Base-by-base conservation (phyloP, 1,140 invertebrate genomes). In the Meloidogyne floridensis region DNA sequence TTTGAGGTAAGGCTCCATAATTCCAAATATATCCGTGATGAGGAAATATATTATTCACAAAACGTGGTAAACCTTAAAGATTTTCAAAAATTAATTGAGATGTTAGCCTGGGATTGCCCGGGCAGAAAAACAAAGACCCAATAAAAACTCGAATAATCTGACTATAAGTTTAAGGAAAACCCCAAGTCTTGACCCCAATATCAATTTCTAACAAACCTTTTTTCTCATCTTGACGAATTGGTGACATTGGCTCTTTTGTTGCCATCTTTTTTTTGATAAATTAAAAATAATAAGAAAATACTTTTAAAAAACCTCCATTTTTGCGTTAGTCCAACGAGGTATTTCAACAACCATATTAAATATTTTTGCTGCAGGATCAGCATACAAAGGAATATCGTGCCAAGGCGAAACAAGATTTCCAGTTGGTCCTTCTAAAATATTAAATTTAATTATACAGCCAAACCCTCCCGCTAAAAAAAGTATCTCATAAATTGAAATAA, bases 11-110 rank as follows among this genome's bases (percentile, higher is more conserved):
- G 73, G 97, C 97, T 83, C 98, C 98, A 91, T 99, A 99, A 92
- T 99, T 99, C 98, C 98, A 99, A 87, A 99, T 99, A 91, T 99
- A 99, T 42, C 98, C 98, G 91, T 97, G 95, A 91, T 99, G 96
- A 75, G 98, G 98, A 90, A 99, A 99, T 88, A 95, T 94, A 91
- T 99, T 99, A 78, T 95, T 93, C 13, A 99, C 97, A 92, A 93
- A 99, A 82, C 97, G 93, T 51, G 98, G 91, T 90, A 96, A 95
- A 43, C 95, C 32, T 32, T 20, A 1, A 1, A 32, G 2, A 32
- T 32, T 32, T 32, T 32, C 20, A 32, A 32, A 32, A 32, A 32
- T 32, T 32, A 32, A 32, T 32, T 32, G 32, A 32, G 32, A 32
- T 32, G 32, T 2, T 32, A 32, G 32, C 32, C 1, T 32, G 32